Evolutionary conservation across 2,888 invertebrate species (phyloP).

Genomic region (Hybos culiciformis): DNA sequence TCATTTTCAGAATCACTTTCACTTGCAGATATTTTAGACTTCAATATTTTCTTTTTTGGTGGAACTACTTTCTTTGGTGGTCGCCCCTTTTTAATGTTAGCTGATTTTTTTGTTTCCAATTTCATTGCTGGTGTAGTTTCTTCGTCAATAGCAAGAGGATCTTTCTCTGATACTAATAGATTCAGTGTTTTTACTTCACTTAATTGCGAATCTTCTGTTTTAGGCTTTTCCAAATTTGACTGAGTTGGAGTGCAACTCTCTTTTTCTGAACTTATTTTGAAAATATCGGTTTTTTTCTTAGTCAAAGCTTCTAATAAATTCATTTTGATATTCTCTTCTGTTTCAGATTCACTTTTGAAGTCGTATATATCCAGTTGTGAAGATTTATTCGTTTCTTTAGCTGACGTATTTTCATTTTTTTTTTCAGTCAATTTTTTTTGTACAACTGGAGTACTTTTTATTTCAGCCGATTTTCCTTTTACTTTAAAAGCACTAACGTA

Average conservation of each 20-base stretch:
- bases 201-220: constrained; percentile 30
- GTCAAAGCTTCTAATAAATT: constrained; percentile 23
- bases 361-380: constrained; percentile 27
- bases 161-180: constrained; percentile 6
- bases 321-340: constrained; percentile 34
- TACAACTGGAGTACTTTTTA: constrained; percentile 8
- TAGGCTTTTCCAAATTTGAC: constrained; percentile 1
- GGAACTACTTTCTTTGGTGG: constrained; percentile 1
- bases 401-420: constrained; percentile 10
- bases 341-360: constrained; percentile 34
- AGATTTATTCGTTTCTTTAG: constrained; percentile 5
- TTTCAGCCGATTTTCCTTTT: constrained; percentile 12
- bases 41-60: background rate
- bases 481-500: constrained; percentile 10
- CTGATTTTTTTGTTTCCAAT: constrained; percentile 6
- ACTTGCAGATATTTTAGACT: constrained; percentile 2
- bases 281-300: no score
- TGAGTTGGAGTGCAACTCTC: background rate
- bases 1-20: background rate
- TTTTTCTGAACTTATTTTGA: constrained; percentile 5
- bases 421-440: constrained; percentile 26
- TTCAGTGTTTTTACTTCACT: constrained; percentile 28
- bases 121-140: constrained; percentile 10
- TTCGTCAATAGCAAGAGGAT: constrained; percentile 8
- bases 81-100: background rate